Base-by-base conservation (phyloP, 2,888 invertebrate species). In the Leucania comma region DNA sequence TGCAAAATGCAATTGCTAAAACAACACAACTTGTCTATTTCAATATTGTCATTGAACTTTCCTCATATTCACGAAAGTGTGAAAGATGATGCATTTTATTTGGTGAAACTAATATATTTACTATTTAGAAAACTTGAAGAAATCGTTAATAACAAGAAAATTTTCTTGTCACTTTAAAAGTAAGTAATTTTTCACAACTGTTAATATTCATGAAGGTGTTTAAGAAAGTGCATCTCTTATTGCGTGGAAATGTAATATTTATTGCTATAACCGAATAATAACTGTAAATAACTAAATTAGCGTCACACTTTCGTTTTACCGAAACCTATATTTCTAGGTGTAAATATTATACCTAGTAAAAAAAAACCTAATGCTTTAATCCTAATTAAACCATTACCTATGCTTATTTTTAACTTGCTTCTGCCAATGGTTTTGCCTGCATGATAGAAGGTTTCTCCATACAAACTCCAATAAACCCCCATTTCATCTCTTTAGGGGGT, bases 161-260 rank as follows among this genome's bases (percentile, higher is more conserved):
- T 42, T 6, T 14, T 29, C 9, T 24, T 54, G 8, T 24, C 20
- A 22, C 14, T 3, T 61, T 22, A 48, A 38, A 48, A 29, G 12
- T 10, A 42, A 42, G 38, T 20, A 3, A 51, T 38, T 53, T 67
- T 46, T 54, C 26, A 32, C 14, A 0, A 48, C 20, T 1, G 1
- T 12, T 46, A 60, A 8, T 35, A 35, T 50, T 1, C 53, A 51
- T 6, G 42, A 61, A 72, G 72, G 42, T 66, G 6, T 64, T 3
- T 1, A 32, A 57, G 61, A 58, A 75, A 75, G 22, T 69, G 24
- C 54, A 38, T 51, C 3, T 38, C 64, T 17, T 46, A 22, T 77
- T 64, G 24, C 24, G 29, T 56, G 42, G 35, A 59, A 53, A 29
- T 10, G 8, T 42, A 53, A 38, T 17, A 58, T 66, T 53, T 62